phyloP scores from a whole-genome alignment of 2,888 invertebrate genomes.

The Thereva unica region DNA sequence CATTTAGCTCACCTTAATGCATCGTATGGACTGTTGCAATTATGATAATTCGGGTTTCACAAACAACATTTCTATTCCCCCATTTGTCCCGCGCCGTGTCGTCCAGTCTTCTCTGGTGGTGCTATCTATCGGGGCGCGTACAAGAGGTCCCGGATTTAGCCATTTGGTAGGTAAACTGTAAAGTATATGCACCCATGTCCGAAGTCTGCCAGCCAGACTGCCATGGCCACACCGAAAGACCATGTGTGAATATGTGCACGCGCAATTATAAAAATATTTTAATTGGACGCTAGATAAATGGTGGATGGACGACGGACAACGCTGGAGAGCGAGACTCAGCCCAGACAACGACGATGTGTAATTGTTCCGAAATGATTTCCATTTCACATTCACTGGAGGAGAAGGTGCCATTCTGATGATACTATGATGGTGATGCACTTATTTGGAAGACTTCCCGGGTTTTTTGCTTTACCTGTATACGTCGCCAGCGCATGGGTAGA shows the following conservation, averaged over 20 bases:
- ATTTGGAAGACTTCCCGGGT: slow-evolving; percentile 12
- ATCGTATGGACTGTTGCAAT: slow-evolving; percentile 20
- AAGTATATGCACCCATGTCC: too few relatives aligned
- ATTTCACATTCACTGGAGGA: slow-evolving; percentile 28
- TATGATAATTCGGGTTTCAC: slow-evolving; percentile 22
- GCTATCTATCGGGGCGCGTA: neutral
- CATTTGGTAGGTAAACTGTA: too few relatives aligned
- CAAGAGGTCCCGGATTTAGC: neutral
- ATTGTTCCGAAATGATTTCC: slow-evolving; percentile 32
- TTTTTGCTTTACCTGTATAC: slow-evolving; percentile 4
- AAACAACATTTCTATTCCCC: slow-evolving; percentile 22
- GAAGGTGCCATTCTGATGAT: slow-evolving; percentile 28
- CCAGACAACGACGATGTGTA: neutral
- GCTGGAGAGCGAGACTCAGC: too few relatives aligned
- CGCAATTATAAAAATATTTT: slow-evolving; percentile 36
- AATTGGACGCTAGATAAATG: slow-evolving; percentile 31
- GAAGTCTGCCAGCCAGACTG: too few relatives aligned
- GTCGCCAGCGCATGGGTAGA: slow-evolving; percentile 7
- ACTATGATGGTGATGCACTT: slow-evolving; percentile 24
- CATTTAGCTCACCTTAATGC: slow-evolving; percentile 31
- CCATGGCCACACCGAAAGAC: too few relatives aligned
- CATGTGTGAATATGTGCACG: slow-evolving; percentile 4
- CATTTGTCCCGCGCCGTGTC: slow-evolving; percentile 10
- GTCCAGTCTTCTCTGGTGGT: neutral
- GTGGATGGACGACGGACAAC: too few relatives aligned